Evolutionary conservation across 2,888 invertebrate species (phyloP).

Genomic region (Ophonus ardosiacus): DNA sequence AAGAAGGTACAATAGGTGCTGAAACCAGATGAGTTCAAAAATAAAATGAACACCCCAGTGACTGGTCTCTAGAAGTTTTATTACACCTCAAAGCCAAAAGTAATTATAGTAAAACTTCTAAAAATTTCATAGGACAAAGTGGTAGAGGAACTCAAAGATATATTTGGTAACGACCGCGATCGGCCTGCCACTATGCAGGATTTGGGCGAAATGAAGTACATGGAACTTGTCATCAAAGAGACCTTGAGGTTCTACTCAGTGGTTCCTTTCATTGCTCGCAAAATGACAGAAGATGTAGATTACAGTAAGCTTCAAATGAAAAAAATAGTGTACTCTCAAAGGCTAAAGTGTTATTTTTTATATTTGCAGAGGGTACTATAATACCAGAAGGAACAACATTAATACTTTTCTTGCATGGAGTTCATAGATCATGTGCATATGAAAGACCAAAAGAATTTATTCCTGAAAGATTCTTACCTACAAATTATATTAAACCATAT

Average conservation of each 20-base stretch:
- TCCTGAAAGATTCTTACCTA: slow-evolving; percentile 71
- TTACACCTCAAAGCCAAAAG: no score
- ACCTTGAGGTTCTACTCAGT: slow-evolving; percentile 72
- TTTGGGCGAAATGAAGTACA: no score
- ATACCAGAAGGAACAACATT: slow-evolving; percentile 67
- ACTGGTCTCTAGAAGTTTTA: no score
- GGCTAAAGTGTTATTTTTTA: neutral
- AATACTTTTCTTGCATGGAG: slow-evolving; percentile 66
- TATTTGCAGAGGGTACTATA: slow-evolving; percentile 67
- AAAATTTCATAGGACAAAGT: no score
- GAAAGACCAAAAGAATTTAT: slow-evolving; percentile 70
- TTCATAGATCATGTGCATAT: slow-evolving; percentile 70
- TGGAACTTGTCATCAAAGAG: slow-evolving; percentile 69
- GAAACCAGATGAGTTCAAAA: no score
- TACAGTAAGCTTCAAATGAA: slow-evolving; percentile 69
- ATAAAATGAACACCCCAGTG: no score
- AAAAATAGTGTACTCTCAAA: neutral
- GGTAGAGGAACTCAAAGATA: no score
- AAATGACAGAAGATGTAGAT: slow-evolving; percentile 69
- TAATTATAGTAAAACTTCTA: no score
- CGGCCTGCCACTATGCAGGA: no score
- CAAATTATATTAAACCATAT: slow-evolving; percentile 69
- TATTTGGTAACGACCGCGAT: no score
- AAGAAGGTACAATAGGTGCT: no score
- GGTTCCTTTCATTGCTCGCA: slow-evolving; percentile 70